Evolutionary conservation across 2,113 vertebrate species (phyloP), one percentile per base, ranked within the genome.

Genomic region (Amblyornis subalaris): DNA sequence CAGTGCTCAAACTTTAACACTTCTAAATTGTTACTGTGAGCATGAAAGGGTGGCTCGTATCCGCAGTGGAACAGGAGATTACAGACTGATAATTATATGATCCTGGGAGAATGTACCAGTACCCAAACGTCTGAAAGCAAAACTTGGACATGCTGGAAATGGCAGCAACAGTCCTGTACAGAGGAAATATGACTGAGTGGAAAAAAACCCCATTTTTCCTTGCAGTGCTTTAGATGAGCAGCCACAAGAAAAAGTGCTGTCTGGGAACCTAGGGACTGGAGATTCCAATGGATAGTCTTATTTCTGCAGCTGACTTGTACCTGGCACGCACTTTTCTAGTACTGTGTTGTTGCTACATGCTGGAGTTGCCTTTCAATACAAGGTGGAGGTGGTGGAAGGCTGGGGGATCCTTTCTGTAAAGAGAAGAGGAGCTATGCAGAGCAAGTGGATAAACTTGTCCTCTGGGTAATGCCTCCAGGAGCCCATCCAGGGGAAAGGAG

Each of bases 1-100:
- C 10, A 1, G 65, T 1, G 14, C 85, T 94, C 82, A 92, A 86
- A 95, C 89, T 95, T 94, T 95, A 93, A 93, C 91, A 42, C 90
- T 91, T 93, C 69, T 60, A 42, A 84, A 88, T 78, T 67, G 90
- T 95, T 95, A 38, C 79, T 72, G 55, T 50, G 94, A 88, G 61
- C 61, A 47, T 78, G 61, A 86, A 90, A 92, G 80, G 31, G 48
- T 85, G 88, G 93, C 76, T 95, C 61, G 51, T 38, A 92, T 88
- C 92, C 7, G 3, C 25, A 78, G 70, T 51, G 61, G 87, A 92
- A 87, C 66, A 16, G 80, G 45, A 91, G 95, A 62, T 87, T 75
- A 69, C 78, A 91, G 82, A 77, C 78, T 85, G 88, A 71, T 91
- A 93, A 94, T 88, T 88, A 67, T 25, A 50, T 15, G 76, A 77